Conservation (phyloP, 1,140 invertebrate species). For the Chironomus tepperi region DNA sequence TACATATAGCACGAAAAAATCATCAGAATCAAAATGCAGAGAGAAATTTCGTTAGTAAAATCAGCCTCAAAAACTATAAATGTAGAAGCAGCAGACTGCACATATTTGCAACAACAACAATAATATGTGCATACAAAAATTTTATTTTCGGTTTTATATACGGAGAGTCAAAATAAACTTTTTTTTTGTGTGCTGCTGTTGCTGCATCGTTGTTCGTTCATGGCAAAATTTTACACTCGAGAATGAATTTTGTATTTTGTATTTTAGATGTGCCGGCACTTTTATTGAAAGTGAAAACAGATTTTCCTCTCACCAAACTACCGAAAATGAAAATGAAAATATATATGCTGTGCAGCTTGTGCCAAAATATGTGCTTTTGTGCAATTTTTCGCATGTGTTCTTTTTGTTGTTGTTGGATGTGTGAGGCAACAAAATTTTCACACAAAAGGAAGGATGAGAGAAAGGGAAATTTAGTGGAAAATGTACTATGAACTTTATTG, state of each 20-base stretch:
- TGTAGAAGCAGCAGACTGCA: too few relatives aligned
- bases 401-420: not conserved
- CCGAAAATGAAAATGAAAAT: slow-evolving; percentile 12
- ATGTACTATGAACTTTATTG: too few relatives aligned
- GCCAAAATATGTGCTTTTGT: not conserved
- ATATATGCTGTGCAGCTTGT: not conserved
- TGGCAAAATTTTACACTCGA: too few relatives aligned
- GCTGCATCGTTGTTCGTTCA: not conserved
- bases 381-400: not conserved
- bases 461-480: too few relatives aligned
- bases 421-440: too few relatives aligned
- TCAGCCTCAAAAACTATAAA: too few relatives aligned
- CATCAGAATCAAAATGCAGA: too few relatives aligned
- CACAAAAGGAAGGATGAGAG: too few relatives aligned
- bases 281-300: not conserved
- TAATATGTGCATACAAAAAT: not conserved
- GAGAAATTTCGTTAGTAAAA: too few relatives aligned
- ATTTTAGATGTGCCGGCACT: not conserved
- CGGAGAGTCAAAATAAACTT: not conserved
- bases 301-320: not conserved
- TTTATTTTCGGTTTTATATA: not conserved
- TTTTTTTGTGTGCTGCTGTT: not conserved
- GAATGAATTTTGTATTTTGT: too few relatives aligned
- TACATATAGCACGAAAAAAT: too few relatives aligned
- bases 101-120: not conserved